Conservation (phyloP, 1,140 invertebrate genomes). For the Zaprionus camerounensis region DNA sequence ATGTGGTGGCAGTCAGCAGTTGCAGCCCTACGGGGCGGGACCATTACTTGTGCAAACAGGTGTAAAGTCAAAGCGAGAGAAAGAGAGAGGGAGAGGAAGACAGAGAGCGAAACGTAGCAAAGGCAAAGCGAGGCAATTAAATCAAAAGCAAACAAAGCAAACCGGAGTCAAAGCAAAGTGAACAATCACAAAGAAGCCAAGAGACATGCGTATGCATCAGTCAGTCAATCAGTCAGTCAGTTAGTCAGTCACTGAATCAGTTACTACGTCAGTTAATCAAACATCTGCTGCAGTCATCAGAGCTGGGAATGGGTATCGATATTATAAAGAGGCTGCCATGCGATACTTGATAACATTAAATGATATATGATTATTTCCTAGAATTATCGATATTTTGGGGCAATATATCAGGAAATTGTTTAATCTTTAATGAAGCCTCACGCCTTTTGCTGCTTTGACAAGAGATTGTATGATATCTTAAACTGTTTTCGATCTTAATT, state of each 20-base stretch:
- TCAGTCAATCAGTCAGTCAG: slow-evolving; percentile 2
- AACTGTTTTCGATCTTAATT: no score
- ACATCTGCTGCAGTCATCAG: slow-evolving; percentile 48
- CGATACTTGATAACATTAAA: neutral
- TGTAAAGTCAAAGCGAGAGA: slow-evolving; percentile 67
- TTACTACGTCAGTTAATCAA: slow-evolving; percentile 1
- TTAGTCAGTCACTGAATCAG: slow-evolving; percentile 8
- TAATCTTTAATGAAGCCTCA: no score
- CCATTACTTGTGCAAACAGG: slow-evolving; percentile 58
- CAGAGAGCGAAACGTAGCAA: slow-evolving; percentile 12
- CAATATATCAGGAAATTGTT: no score
- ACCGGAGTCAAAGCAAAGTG: slow-evolving; percentile 43
- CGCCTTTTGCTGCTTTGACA: no score
- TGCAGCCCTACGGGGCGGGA: slow-evolving; percentile 8
- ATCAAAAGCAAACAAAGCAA: slow-evolving; percentile 44
- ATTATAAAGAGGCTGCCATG: neutral
- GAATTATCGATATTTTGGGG: no score
- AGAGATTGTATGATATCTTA: no score
- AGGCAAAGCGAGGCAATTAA: slow-evolving; percentile 34
- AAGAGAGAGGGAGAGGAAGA: neutral
- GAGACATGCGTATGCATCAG: slow-evolving; percentile 20
- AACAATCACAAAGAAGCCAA: slow-evolving; percentile 47
- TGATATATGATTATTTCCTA: neutral
- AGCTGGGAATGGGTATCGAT: slow-evolving; percentile 51
- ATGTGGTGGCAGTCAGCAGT: slow-evolving; percentile 4